phyloP scores from a whole-genome alignment of 2,113 vertebrate species.

The Monarcha castaneiventris region DNA sequence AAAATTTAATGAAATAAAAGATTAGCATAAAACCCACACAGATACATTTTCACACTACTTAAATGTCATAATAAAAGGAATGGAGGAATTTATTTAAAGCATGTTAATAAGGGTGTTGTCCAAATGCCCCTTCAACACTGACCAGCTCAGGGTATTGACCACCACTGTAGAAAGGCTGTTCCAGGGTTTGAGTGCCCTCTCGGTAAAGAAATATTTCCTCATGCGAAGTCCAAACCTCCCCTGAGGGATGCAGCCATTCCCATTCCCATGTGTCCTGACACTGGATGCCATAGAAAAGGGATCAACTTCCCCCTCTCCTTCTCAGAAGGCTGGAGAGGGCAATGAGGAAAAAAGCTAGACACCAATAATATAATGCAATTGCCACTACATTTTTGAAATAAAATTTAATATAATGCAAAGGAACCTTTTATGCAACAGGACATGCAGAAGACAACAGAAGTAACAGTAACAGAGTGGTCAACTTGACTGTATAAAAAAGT shows the following conservation, averaged over 20 bases:
- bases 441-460: neutral
- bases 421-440: neutral
- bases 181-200: neutral
- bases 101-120: neutral
- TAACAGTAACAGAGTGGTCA: neutral
- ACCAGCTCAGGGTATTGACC: accelerated
- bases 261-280: neutral
- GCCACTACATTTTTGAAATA: neutral
- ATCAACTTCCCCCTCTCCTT: neutral
- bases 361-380: neutral
- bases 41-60: neutral
- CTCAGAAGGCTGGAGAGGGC: neutral
- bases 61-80: neutral
- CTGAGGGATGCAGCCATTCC: neutral
- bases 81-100: neutral
- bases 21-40: neutral
- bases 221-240: neutral
- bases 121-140: neutral
- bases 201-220: neutral
- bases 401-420: neutral
- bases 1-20: neutral
- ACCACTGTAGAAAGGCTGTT: neutral
- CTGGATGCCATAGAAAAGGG: neutral
- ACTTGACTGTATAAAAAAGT: neutral
- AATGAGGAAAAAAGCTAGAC: neutral